These are phyloP conservation scores for Neosalanx taihuensis DNA, from an alignment of 2,797 vertebrate genomes.

Conservation along the genomic window DNA sequence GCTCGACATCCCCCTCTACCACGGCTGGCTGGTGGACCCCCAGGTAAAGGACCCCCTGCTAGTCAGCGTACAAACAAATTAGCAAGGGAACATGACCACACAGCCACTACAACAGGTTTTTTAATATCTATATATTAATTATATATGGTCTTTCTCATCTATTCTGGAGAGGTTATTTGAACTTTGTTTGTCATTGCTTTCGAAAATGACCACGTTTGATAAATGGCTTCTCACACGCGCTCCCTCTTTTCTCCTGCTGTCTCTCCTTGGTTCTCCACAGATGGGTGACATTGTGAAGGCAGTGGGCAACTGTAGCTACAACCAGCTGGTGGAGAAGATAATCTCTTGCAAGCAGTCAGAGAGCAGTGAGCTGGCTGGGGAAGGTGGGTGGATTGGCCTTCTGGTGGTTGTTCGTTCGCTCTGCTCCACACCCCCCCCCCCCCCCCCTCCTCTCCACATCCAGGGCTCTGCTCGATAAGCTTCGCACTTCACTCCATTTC, in stretches of 20 bases:
- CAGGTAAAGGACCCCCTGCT: slow-evolving; percentile 79
- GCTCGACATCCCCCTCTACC: slow-evolving; percentile 96
- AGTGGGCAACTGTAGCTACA: slow-evolving; percentile 98
- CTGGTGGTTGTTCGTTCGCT: background rate
- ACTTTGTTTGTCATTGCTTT: background rate
- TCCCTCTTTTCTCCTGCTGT: slow-evolving; percentile 44
- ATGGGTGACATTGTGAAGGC: slow-evolving; percentile 93
- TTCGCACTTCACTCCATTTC: background rate
- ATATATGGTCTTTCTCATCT: background rate
- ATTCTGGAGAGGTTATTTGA: background rate
- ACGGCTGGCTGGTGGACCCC: slow-evolving; percentile 97
- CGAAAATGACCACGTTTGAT: background rate
- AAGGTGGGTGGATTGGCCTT: slow-evolving; percentile 78
- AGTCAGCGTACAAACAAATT: slow-evolving; percentile 15
- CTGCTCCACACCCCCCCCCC: background rate
- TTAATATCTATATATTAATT: background rate
- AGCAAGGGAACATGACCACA: background rate
- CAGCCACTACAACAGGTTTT: background rate
- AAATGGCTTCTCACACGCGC: slow-evolving; percentile 40
- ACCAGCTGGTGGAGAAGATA: slow-evolving; percentile 99
- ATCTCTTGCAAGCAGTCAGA: slow-evolving; percentile 98
- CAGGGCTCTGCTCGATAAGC: background rate
- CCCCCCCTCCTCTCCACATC: background rate
- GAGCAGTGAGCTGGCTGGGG: slow-evolving; percentile 90
- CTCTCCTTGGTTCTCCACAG: slow-evolving; percentile 68